Conservation (phyloP, 2,888 invertebrate genomes). For the Gymnoscelis rufifasciata region DNA sequence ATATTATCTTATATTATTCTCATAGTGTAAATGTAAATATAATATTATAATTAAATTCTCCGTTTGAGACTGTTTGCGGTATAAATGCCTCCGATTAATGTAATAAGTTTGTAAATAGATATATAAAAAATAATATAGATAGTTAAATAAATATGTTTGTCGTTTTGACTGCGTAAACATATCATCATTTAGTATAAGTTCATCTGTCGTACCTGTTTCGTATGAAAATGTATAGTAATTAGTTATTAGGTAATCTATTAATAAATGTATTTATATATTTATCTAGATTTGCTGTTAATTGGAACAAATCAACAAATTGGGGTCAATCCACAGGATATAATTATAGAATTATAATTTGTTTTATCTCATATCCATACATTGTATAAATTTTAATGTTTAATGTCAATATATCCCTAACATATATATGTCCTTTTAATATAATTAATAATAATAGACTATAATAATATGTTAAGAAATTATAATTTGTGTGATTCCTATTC, state of each 20-base stretch:
- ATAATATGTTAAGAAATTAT: not conserved
- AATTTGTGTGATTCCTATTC: not conserved
- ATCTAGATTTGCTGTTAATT: too few relatives aligned
- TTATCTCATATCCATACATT: too few relatives aligned
- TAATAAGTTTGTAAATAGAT: constrained; percentile 8
- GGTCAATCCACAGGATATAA: too few relatives aligned
- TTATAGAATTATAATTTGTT: too few relatives aligned
- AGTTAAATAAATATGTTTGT: constrained; percentile 13
- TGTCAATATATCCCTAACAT: too few relatives aligned
- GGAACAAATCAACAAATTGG: too few relatives aligned
- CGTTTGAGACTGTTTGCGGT: constrained; percentile 11
- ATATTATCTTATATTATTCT: not conserved
- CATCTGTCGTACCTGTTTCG: constrained; percentile 37
- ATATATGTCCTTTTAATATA: too few relatives aligned
- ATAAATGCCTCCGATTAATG: constrained; percentile 25
- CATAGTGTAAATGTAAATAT: constrained; percentile 2
- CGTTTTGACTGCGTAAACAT: constrained; percentile 33
- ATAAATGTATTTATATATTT: too few relatives aligned
- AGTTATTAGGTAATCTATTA: too few relatives aligned
- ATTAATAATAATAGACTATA: too few relatives aligned
- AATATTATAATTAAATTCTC: constrained; percentile 2
- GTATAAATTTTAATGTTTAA: too few relatives aligned
- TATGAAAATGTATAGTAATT: constrained; percentile 25
- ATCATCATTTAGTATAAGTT: constrained; percentile 31
- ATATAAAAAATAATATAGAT: constrained; percentile 3